Percentiles rank a stretch among this genome's conserved stretches.
Conservation (phyloP, 2,797 vertebrate species). For the Rhodeus uyekii region DNA sequence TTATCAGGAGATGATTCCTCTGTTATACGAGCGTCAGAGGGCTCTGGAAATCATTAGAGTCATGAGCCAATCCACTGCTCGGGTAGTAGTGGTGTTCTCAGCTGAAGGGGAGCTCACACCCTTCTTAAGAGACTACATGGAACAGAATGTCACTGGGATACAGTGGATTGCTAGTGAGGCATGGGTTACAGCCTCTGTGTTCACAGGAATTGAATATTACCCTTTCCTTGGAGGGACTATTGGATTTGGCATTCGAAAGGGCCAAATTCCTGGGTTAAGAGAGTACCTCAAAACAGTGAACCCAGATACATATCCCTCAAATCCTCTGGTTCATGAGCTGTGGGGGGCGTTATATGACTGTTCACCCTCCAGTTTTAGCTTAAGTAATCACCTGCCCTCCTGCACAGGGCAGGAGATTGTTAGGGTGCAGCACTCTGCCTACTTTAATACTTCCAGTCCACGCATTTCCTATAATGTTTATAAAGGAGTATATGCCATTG, state of each 20-base stretch:
- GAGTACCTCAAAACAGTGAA: slow-evolving; percentile 70
- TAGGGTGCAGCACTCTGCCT: slow-evolving; percentile 69
- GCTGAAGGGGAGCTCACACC: slow-evolving; percentile 77
- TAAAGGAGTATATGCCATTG: slow-evolving; percentile 75
- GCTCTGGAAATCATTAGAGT: slow-evolving; percentile 72
- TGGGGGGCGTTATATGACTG: slow-evolving; percentile 76
- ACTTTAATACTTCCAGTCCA: slow-evolving; percentile 76
- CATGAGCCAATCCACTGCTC: slow-evolving; percentile 71
- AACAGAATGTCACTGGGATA: slow-evolving; percentile 75
- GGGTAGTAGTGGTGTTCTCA: slow-evolving; percentile 77
- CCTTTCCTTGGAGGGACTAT: slow-evolving; percentile 75
- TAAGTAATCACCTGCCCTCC: slow-evolving; percentile 41
- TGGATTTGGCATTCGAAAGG: slow-evolving; percentile 74
- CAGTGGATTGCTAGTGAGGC: slow-evolving; percentile 81
- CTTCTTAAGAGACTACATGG: slow-evolving; percentile 75
- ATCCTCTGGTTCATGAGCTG: slow-evolving; percentile 67
- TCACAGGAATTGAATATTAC: slow-evolving; percentile 71
- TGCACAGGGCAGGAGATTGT: slow-evolving; percentile 71
- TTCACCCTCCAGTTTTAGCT: slow-evolving; percentile 46
- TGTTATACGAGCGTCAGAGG: slow-evolving; percentile 67
- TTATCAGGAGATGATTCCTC: slow-evolving; percentile 76
- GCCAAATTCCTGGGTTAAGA: slow-evolving; percentile 66
- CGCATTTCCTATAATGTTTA: slow-evolving; percentile 78
- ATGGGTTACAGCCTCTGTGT: slow-evolving; percentile 77
- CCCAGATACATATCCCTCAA: slow-evolving; percentile 66